A percentile compares a stretch with the other conserved stretches of the same genome.
phyloP scores from a whole-genome alignment of 2,113 vertebrate genomes.

The Rousettus leschenaultii region DNA sequence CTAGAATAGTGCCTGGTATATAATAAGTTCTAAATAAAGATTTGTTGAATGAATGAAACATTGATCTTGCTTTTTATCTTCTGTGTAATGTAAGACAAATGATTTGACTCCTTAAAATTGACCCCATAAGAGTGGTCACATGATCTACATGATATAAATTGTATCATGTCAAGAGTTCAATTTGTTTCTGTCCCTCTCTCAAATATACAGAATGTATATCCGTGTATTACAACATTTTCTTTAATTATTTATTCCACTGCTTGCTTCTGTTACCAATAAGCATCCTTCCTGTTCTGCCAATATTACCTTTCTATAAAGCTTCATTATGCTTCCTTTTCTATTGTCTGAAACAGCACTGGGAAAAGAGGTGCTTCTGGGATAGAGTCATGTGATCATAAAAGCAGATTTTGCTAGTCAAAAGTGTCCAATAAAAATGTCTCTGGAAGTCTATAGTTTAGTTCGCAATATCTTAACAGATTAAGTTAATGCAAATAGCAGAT shows the following conservation, averaged over 20 bases:
- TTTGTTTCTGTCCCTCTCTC: neutral
- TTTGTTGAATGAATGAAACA: neutral
- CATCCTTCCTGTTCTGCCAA: conserved; percentile 6
- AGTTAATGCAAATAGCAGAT: conserved; percentile 85
- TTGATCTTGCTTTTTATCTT: neutral
- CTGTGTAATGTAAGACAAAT: neutral
- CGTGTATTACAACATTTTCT: neutral
- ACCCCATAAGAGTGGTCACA: too few relatives aligned
- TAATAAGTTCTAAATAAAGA: neutral
- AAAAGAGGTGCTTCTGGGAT: conserved; percentile 33
- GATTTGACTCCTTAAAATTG: neutral
- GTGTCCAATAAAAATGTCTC: conserved; percentile 79
- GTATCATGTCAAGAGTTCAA: neutral
- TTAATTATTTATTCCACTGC: conserved; percentile 4
- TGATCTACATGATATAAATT: neutral
- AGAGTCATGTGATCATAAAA: conserved; percentile 60
- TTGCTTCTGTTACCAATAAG: conserved; percentile 24
- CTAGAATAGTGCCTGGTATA: neutral
- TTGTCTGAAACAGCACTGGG: conserved; percentile 27
- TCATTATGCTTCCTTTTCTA: conserved; percentile 16
- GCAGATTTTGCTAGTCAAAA: conserved; percentile 53
- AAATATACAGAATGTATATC: neutral
- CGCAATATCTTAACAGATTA: conserved; percentile 82
- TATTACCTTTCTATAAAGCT: neutral
- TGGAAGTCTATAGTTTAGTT: conserved; percentile 80